Base-by-base conservation (phyloP, 2,888 invertebrate genomes). In the Oscheius myriophilus region DNA sequence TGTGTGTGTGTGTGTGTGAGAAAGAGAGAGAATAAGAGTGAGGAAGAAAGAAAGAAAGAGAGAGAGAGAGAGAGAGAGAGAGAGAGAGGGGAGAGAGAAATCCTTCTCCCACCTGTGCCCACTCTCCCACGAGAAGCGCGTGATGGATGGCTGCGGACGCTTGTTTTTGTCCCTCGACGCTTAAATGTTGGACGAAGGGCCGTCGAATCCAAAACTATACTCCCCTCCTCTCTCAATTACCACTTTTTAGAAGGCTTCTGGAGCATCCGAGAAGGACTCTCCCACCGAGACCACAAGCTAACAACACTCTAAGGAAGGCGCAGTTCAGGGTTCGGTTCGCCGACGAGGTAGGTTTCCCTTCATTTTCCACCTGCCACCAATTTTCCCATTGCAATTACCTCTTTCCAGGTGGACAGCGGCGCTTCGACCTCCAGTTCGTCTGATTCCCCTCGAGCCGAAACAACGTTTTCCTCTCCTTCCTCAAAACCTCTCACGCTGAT, bases 291-390 rank as follows among this genome's bases (percentile, higher is more conserved):
- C 52, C 26, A 65, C 9, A n/a, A n/a, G 18, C 49, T 16, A 26
- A 59, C 21, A 58, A 55, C n/a, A 52, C 70, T 23, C 57, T 54
- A n/a, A 52, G 46, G 71, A 77, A 64, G 61, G 73, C 46, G 72
- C 73, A 71, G 53, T 79, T 78, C 52, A 71, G 81, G 23, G 81
- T 81, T 26, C 66, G 81, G 52, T 81, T 81, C 67, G 81, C 81
- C 33, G 81, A 81, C 72, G 76, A 81, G 67, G 80, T 80, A 45
- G 42, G 63, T 58, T 62, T 66, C 54, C 45, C 11, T 53, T 41
- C 23, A 4, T 33, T 6, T 33, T 33, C 9, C 33, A 33, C 33
- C 33, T 33, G 33, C 33, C 9, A n/a, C n/a, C n/a, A n/a, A n/a
- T n/a, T n/a, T n/a, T n/a, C 9, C 9, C 33, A 33, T 3, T 9